These are phyloP conservation scores for Heliocidaris tuberculata DNA, from an alignment of 35 echinoderm and acorn worm species.

Conservation along the genomic window DNA sequence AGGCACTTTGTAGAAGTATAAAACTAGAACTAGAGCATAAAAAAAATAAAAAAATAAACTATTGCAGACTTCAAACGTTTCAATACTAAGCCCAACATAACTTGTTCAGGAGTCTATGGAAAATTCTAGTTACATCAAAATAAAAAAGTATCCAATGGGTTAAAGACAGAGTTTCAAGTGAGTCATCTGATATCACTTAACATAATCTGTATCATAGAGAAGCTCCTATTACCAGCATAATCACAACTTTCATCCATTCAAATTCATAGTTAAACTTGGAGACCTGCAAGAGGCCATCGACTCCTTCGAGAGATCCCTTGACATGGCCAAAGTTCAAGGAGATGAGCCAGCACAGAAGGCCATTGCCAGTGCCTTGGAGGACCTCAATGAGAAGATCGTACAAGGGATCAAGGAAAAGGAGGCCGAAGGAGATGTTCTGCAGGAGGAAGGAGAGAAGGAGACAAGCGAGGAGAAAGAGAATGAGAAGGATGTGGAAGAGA, in stretches of 20 bases:
- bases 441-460: constrained; percentile 57
- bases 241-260: neutral
- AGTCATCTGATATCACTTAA: no score
- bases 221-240: no score
- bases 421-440: constrained; percentile 58
- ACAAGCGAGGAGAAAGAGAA: constrained; percentile 46
- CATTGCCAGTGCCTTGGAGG: constrained; percentile 93
- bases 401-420: constrained; percentile 81
- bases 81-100: no score
- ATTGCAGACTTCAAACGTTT: no score
- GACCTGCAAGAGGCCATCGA: constrained; percentile 98
- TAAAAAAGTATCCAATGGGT: no score
- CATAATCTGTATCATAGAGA: no score
- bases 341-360: constrained; percentile 91
- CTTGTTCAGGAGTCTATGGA: no score
- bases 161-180: no score
- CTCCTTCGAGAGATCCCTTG: constrained; percentile 88
- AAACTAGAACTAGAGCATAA: no score
- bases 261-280: constrained; percentile 84
- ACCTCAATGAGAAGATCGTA: constrained; percentile 97
- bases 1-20: no score
- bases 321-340: constrained; percentile 94
- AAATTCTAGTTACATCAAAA: no score
- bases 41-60: no score
- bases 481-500: constrained; percentile 51